These are phyloP conservation scores for Cyrtorhinus lividipennis DNA, from an alignment of 1,140 invertebrate genomes.

Conservation along the genomic window DNA sequence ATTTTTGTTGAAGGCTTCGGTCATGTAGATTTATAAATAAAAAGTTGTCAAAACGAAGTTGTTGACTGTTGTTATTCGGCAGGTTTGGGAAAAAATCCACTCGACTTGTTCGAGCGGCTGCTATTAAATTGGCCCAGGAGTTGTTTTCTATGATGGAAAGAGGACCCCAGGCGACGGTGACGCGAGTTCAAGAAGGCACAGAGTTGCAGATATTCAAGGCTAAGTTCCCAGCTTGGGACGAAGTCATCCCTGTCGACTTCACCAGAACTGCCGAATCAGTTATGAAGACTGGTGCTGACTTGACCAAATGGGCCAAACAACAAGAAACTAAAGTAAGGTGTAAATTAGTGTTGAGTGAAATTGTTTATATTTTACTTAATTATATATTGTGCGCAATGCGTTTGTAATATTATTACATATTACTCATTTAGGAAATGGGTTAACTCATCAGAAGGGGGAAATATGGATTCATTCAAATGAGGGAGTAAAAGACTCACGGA, in stretches of 20 bases:
- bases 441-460: no score
- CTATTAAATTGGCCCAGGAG: constrained; percentile 89
- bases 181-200: constrained; percentile 73
- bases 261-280: constrained; percentile 97
- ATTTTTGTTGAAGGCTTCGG: not conserved
- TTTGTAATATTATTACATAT: not conserved
- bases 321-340: constrained; percentile 64
- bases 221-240: constrained; percentile 96
- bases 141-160: constrained; percentile 83
- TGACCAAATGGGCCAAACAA: constrained; percentile 80
- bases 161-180: constrained; percentile 76
- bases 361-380: constrained; percentile 10
- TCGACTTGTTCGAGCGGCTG: constrained; percentile 84
- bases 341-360: not conserved
- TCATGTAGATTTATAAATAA: no score
- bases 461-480: no score
- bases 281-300: constrained; percentile 85
- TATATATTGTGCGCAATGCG: not conserved
- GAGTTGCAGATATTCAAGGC: constrained; percentile 79
- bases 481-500: no score
- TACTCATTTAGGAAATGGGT: no score
- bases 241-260: constrained; percentile 95
- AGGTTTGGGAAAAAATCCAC: constrained; percentile 98
- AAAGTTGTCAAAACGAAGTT: no score
- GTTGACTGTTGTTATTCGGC: not conserved